These are phyloP conservation scores for Sebastes steindachneri DNA, from an alignment of 2,797 vertebrate genomes.

Conservation along the genomic window DNA sequence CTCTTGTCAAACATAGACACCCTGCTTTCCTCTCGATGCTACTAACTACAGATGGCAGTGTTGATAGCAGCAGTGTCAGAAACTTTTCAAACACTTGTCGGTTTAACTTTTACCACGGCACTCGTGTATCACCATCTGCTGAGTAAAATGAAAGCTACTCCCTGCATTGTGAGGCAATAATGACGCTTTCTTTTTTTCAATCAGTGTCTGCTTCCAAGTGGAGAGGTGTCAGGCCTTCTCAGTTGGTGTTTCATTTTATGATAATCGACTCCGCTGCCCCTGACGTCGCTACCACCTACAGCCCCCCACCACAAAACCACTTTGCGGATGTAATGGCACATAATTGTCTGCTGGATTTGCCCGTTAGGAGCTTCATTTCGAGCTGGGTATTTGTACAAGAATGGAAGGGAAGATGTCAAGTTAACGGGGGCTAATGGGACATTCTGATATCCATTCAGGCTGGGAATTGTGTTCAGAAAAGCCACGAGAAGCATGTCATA, in stretches of 20 bases:
- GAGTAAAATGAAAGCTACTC: constrained; percentile 10
- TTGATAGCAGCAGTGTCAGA: constrained; percentile 17
- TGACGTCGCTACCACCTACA: constrained; percentile 26
- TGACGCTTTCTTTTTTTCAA: constrained; percentile 14
- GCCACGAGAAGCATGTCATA: constrained; percentile 11
- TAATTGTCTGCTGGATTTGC: constrained; percentile 71
- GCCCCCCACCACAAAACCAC: constrained; percentile 52
- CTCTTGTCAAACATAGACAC: neutral
- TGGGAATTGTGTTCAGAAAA: constrained; percentile 31
- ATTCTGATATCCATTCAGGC: constrained; percentile 53
- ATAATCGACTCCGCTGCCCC: constrained; percentile 57
- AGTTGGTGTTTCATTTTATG: constrained; percentile 57
- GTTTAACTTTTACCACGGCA: constrained; percentile 18
- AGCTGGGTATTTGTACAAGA: constrained; percentile 59
- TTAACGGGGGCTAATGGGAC: constrained; percentile 66
- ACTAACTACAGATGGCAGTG: constrained; percentile 38
- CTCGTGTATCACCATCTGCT: constrained; percentile 19
- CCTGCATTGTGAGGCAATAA: constrained; percentile 16
- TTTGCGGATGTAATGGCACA: constrained; percentile 67
- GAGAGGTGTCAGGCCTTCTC: constrained; percentile 53
- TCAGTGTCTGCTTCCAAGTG: constrained; percentile 24
- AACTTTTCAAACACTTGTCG: constrained; percentile 40
- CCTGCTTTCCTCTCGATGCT: neutral
- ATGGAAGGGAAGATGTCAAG: constrained; percentile 63
- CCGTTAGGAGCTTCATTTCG: constrained; percentile 54